Evolutionary conservation across 2,888 invertebrate genomes (phyloP).

Genomic region (Hesperia comma): DNA sequence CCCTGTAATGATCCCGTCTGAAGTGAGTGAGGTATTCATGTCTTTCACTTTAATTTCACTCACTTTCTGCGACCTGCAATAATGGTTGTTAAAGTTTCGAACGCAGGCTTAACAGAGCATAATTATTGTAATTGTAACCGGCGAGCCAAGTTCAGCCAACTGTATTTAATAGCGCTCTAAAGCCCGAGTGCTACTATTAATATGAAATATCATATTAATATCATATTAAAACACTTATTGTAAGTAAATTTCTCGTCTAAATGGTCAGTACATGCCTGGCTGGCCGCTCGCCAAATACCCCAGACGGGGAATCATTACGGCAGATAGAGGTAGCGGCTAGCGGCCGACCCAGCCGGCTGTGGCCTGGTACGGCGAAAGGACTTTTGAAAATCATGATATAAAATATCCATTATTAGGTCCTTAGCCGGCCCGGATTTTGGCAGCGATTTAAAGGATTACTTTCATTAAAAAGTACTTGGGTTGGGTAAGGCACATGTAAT

Average conservation of each 20-base stretch:
- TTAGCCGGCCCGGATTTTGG: not conserved
- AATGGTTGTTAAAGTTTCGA: slow-evolving; percentile 5
- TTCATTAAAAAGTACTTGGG: not conserved
- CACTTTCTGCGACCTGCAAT: not conserved
- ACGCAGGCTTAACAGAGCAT: slow-evolving; percentile 4
- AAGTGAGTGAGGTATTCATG: not conserved
- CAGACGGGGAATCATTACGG: slow-evolving; percentile 16
- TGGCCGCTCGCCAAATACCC: slow-evolving; percentile 30
- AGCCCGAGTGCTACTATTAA: slow-evolving; percentile 10
- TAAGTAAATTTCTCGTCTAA: slow-evolving; percentile 14
- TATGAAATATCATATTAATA: slow-evolving; percentile 20
- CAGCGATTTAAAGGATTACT: not conserved
- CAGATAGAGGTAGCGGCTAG: not conserved
- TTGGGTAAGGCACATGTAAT: too few relatives aligned
- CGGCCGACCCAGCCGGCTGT: not conserved
- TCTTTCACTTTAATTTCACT: not conserved
- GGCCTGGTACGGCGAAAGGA: slow-evolving; percentile 15
- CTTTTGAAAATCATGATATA: not conserved
- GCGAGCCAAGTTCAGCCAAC: slow-evolving; percentile 6
- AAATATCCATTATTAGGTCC: not conserved
- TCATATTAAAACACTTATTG: slow-evolving; percentile 22
- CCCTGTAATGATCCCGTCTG: too few relatives aligned
- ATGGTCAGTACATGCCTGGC: not conserved
- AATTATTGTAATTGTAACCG: not conserved
- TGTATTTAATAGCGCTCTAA: slow-evolving; percentile 6